Base-by-base conservation (phyloP, 64 coral and sea anemone genomes). In the Montipora foliosa region DNA sequence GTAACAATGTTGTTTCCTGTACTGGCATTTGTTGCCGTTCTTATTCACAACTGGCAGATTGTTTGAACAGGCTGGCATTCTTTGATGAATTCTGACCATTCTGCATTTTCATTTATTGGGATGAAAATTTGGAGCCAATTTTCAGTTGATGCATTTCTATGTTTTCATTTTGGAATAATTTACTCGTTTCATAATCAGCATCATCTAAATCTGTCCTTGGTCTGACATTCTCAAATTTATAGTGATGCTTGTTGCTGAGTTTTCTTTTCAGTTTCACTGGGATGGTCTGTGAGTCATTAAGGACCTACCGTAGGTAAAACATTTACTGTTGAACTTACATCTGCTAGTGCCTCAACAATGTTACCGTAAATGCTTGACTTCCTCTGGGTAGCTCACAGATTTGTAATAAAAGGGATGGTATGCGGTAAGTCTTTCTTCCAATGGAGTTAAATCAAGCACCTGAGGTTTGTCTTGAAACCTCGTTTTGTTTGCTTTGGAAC, bases 271-370 rank as follows among this genome's bases (percentile, higher is more conserved):
- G 86, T 74, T 89, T 91, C 24, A 91, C 82, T 52, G 90, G 90
- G 4, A 91, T 91, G 24, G 86, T 94, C 12, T 94, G 92, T 60
- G 85, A 88, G 2, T 94, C 92, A 94, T 22, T 94, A 1, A 94
- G 1, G 19, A 25, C 25, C 25, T 25, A 22, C 66, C 47, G 84
- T 72, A 47, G 92, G 92, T 6, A 89, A 12, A 14, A 48, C 21
- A 12, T 89, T 8, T 0, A 94, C 87, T 73, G 67, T 89, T 75
- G 86, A 89, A 82, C 81, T 89, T 20, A 94, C 92, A 76, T 94
- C 78, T 75, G 47, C 59, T 89, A 86, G 92, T 49, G 89, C 92
- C 82, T 94, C 90, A 6, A 94, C 93, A 49, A 94, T 79, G 67
- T 67, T 82, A 10, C 89, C 88, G 80, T 80, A 44, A 68, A 90